Percentiles rank a stretch among this genome's conserved stretches.
Evolutionary conservation across 2,113 vertebrate species (phyloP).

Genomic region (Clarias gariepinus): DNA sequence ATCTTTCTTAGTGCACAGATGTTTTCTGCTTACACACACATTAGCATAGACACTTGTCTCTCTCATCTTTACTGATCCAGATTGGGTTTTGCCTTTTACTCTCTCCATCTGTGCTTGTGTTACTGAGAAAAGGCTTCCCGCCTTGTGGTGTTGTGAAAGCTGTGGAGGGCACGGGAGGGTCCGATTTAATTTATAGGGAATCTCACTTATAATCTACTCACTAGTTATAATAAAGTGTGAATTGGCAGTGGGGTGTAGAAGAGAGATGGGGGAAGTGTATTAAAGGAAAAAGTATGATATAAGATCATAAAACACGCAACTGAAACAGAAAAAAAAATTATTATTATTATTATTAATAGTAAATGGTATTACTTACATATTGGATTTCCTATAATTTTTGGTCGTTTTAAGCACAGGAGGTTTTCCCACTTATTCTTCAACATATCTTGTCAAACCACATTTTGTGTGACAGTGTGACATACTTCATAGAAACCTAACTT

Average conservation of each 20-base stretch:
- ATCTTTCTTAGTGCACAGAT: conserved; percentile 36
- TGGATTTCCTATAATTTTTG: neutral
- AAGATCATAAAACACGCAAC: neutral
- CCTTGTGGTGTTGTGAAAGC: neutral
- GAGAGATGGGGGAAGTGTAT: neutral
- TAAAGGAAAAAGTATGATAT: neutral
- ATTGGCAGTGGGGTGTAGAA: neutral
- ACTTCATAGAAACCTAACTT: no score
- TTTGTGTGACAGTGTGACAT: neutral
- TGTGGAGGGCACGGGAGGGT: neutral
- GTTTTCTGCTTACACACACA: conserved; percentile 39
- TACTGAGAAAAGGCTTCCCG: neutral
- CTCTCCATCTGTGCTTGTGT: conserved; percentile 1
- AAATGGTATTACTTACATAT: neutral
- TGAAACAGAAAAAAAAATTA: neutral
- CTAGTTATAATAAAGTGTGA: neutral
- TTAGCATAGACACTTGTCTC: neutral
- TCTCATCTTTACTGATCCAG: neutral
- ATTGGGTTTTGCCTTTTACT: neutral
- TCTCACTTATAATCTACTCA: no score
- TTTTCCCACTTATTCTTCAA: neutral
- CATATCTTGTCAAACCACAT: neutral
- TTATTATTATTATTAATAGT: no score
- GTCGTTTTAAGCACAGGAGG: no score
- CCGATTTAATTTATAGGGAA: neutral